Conservation (phyloP, 53 echinoderm and acorn worm genomes). For the Hippasteria phrygiana region DNA sequence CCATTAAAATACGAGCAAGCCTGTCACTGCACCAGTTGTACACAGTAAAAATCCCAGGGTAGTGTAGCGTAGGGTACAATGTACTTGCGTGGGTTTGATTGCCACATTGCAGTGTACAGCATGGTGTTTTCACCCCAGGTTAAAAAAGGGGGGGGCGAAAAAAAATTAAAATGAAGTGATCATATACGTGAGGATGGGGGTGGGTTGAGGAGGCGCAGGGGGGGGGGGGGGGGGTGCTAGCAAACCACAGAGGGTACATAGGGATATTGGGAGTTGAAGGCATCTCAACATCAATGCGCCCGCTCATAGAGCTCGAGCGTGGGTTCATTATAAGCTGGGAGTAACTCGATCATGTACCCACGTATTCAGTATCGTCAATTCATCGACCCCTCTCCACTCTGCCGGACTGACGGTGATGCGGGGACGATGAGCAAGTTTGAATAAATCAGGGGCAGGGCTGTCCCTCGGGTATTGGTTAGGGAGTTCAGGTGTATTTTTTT, state of each 20-base stretch:
- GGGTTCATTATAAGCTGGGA: conserved; percentile 44
- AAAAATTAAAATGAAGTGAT: background rate
- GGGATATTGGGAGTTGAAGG: background rate
- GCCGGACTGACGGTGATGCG: conserved; percentile 28
- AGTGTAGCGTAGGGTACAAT: conserved; percentile 9
- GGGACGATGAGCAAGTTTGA: conserved; percentile 34
- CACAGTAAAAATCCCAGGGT: conserved; percentile 33
- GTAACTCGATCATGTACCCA: conserved; percentile 36
- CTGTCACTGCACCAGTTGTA: background rate
- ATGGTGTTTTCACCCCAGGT: background rate
- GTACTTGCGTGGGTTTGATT: conserved; percentile 4
- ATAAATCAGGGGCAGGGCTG: conserved; percentile 25
- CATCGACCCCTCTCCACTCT: conserved; percentile 37
- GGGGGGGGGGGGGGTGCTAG: background rate
- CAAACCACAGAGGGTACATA: no score
- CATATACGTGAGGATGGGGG: conserved; percentile 12
- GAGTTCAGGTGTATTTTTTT: background rate
- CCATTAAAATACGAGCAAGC: conserved; percentile 17
- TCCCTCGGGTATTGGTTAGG: no score
- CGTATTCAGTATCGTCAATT: conserved; percentile 50
- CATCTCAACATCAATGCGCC: conserved; percentile 7
- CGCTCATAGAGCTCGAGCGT: conserved; percentile 37
- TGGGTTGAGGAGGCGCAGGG: no score
- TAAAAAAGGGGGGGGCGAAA: background rate
- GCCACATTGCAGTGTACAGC: conserved; percentile 11